A percentile compares a stretch with the other conserved stretches of the same genome.
These are phyloP conservation scores for Caradrina kadenii DNA, from an alignment of 2,888 invertebrate species.

Conservation along the genomic window DNA sequence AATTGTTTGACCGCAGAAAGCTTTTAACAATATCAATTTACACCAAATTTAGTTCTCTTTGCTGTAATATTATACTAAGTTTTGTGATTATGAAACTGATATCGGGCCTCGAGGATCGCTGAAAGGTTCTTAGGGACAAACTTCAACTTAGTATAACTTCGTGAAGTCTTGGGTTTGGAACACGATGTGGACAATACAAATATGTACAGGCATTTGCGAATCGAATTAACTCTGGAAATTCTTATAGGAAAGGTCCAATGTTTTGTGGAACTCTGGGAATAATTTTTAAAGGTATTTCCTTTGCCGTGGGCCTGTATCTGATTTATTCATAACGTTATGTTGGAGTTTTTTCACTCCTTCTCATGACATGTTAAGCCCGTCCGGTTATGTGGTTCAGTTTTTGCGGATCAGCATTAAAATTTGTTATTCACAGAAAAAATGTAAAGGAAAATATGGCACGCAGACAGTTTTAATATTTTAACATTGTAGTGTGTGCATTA, in stretches of 20 bases:
- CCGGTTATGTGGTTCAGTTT: conserved; percentile 36
- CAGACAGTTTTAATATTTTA: conserved; percentile 10
- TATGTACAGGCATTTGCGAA: conserved; percentile 29
- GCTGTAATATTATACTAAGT: conserved; percentile 37
- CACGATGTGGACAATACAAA: conserved; percentile 37
- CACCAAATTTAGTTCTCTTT: conserved; percentile 13
- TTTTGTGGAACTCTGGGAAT: conserved; percentile 34
- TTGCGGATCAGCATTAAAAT: conserved; percentile 25
- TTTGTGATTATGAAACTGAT: conserved; percentile 35
- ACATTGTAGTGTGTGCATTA: conserved; percentile 1
- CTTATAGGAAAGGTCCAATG: conserved; percentile 43
- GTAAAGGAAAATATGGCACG: conserved; percentile 8
- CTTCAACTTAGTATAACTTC: neutral
- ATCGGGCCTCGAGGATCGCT: conserved; percentile 24
- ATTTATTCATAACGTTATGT: conserved; percentile 61
- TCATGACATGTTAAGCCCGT: conserved; percentile 20
- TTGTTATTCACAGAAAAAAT: conserved; percentile 39
- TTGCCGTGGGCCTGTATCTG: conserved; percentile 39
- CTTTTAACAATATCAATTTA: conserved; percentile 36
- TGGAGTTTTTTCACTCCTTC: conserved; percentile 35
- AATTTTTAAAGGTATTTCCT: conserved; percentile 23
- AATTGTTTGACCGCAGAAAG: conserved; percentile 25
- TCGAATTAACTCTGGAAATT: conserved; percentile 26
- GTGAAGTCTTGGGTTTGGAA: neutral
- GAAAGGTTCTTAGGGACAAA: conserved; percentile 27